Evolutionary conservation across 2,797 vertebrate genomes (phyloP).

Genomic region (Botia kubotai): DNA sequence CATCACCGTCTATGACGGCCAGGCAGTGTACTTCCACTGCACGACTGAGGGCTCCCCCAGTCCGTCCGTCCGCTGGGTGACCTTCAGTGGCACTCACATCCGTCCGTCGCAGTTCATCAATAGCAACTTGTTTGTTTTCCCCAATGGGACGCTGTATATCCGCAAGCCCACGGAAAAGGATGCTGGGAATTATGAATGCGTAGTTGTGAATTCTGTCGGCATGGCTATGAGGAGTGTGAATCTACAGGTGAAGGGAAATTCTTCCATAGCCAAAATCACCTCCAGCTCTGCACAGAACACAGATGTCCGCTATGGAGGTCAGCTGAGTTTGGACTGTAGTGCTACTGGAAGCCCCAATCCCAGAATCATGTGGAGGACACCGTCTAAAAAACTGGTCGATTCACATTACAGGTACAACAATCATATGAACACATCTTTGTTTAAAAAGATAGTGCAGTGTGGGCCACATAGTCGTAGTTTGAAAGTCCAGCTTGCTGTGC

Average conservation of each 20-base stretch:
- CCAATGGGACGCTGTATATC: constrained; percentile 93
- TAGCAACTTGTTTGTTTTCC: constrained; percentile 91
- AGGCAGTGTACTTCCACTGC: constrained; percentile 85
- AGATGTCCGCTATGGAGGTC: constrained; percentile 78
- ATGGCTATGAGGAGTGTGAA: constrained; percentile 80
- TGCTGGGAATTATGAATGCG: constrained; percentile 87
- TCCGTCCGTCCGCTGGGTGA: constrained; percentile 87
- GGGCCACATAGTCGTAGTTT: too few species aligned
- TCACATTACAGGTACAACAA: constrained; percentile 84
- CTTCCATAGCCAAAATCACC: constrained; percentile 81
- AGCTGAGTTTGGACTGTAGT: constrained; percentile 84
- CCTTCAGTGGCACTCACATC: constrained; percentile 83
- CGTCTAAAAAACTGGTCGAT: constrained; percentile 86
- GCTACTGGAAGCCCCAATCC: constrained; percentile 88
- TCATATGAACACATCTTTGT: background rate
- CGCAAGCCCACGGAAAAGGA: constrained; percentile 79
- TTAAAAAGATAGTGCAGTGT: background rate
- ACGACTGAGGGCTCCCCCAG: constrained; percentile 85
- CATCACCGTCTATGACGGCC: constrained; percentile 78
- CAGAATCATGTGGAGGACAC: constrained; percentile 90
- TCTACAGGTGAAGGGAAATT: constrained; percentile 74
- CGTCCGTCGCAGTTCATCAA: constrained; percentile 91
- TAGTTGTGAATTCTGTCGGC: constrained; percentile 87
- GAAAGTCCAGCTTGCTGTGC: too few species aligned
- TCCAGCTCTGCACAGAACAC: constrained; percentile 82